phyloP scores from a whole-genome alignment of 2,797 vertebrate genomes.

The Nannoperca australis region DNA sequence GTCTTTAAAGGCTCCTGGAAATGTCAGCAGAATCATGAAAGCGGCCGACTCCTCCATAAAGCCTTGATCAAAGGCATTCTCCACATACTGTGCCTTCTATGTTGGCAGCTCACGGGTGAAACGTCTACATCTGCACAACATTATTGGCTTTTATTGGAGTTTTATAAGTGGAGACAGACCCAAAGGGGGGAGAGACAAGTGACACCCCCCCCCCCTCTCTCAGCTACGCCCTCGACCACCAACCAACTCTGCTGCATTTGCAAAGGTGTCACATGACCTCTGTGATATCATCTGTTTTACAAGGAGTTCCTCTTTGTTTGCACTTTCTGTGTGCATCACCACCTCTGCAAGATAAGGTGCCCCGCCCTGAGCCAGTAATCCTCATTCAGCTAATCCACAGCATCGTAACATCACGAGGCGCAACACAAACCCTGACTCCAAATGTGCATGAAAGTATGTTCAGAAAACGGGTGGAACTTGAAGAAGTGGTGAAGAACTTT shows the following conservation, averaged over 20 bases:
- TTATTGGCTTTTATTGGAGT: conserved; percentile 75
- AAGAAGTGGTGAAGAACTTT: neutral
- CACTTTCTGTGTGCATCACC: conserved; percentile 6
- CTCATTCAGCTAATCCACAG: neutral
- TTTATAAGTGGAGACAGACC: conserved; percentile 74
- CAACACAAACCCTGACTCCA: too few relatives aligned
- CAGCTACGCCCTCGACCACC: conserved; percentile 56
- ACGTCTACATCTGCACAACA: conserved; percentile 79
- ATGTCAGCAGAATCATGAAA: conserved; percentile 83
- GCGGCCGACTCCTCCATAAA: conserved; percentile 73
- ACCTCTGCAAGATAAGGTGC: conserved; percentile 1
- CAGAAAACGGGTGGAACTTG: neutral
- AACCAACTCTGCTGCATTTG: conserved; percentile 40
- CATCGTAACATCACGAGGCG: neutral
- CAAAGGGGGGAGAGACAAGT: conserved; percentile 58
- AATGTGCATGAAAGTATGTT: too few relatives aligned
- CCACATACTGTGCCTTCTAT: conserved; percentile 70
- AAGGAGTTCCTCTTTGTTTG: conserved; percentile 45
- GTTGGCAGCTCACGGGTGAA: conserved; percentile 65
- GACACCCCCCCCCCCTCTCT: conserved; percentile 54
- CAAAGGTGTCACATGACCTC: conserved; percentile 39
- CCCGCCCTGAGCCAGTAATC: neutral
- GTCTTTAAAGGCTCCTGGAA: conserved; percentile 80
- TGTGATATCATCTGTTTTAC: conserved; percentile 42
- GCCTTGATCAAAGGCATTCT: conserved; percentile 84